Evolutionary conservation across 2,797 vertebrate genomes (phyloP).

Genomic region (Neoniphon sammara): DNA sequence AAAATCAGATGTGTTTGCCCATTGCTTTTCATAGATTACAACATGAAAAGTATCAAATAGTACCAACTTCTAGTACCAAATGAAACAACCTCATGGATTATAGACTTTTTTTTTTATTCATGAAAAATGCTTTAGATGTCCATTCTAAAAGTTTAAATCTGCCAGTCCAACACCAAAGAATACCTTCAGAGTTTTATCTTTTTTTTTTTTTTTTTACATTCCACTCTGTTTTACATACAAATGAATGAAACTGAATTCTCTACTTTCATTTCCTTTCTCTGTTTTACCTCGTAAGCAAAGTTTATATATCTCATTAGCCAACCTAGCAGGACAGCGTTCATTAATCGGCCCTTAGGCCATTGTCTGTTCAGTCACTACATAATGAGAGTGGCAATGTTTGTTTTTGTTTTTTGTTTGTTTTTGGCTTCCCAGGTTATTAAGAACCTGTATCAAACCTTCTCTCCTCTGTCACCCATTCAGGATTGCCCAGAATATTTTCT

Average conservation of each 20-base stretch:
- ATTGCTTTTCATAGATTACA: constrained; percentile 47
- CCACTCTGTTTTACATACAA: no score
- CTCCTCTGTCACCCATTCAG: constrained; percentile 69
- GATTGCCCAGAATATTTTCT: constrained; percentile 95
- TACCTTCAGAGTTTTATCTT: background rate
- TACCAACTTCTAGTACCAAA: constrained; percentile 36
- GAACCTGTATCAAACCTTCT: background rate
- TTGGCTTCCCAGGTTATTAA: background rate
- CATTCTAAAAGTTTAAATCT: background rate
- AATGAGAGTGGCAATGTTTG: background rate
- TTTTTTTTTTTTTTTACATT: background rate
- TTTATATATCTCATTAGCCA: constrained; percentile 6
- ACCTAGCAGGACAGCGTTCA: background rate
- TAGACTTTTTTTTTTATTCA: constrained; percentile 22
- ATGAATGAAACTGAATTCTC: no score
- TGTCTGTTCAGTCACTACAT: background rate
- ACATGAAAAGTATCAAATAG: constrained; percentile 49
- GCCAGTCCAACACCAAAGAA: background rate
- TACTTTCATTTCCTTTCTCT: background rate
- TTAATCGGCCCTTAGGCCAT: no score
- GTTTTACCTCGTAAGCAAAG: background rate
- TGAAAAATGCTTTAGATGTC: background rate
- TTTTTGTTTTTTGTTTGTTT: no score
- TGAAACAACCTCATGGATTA: constrained; percentile 41
- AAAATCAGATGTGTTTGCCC: constrained; percentile 18